Evolutionary conservation across 2,888 invertebrate species (phyloP), one percentile per base, ranked within the genome.

Genomic region (Chydorus sphaericus): DNA sequence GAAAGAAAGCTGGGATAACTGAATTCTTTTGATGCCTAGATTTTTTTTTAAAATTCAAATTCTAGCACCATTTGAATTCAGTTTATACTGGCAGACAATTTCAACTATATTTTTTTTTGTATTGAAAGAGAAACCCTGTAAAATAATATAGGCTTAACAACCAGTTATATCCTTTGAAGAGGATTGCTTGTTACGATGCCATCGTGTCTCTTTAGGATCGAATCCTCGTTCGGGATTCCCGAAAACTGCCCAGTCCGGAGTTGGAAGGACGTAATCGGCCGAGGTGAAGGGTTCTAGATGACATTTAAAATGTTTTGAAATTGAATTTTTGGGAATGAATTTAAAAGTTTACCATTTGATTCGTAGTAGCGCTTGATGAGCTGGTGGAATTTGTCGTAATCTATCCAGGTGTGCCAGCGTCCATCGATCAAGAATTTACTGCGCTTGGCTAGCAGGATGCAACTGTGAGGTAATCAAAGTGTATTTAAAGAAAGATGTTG

Each of bases 361-460:
- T 64, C 62, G 54, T 68, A 66, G 60, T 66, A 73, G n/a, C 64
- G 62, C 20, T 64, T 58, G 2, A 73, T 63, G 14, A 78, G 66
- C 31, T 69, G 59, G 60, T 75, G 74, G 61, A 77, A 77, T 59
- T 68, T 69, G 1, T 70, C 69, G 62, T 77, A 77, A 63, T 78
- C 74, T 54, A 77, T 77, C 77, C 77, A 77, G 2, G 77, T 78
- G 65, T 71, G 68, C 77, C 77, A 77, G 53, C 67, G 67, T 5
- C 68, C 72, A 60, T 75, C 62, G 3, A 72, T 62, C 48, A 36
- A 39, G 37, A 56, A 56, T 23, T 56, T 52, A 10, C 36, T 52
- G 20, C 52, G 52, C 28, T 44, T 44, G 33, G 52, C 52, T 7
- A 52, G 16, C 4, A 52, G 37, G 36, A 52, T 52, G 26, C 52